Percentiles rank a stretch among this genome's conserved stretches.
phyloP scores from a whole-genome alignment of 1,140 invertebrate species.

The Triops longicaudatus region DNA sequence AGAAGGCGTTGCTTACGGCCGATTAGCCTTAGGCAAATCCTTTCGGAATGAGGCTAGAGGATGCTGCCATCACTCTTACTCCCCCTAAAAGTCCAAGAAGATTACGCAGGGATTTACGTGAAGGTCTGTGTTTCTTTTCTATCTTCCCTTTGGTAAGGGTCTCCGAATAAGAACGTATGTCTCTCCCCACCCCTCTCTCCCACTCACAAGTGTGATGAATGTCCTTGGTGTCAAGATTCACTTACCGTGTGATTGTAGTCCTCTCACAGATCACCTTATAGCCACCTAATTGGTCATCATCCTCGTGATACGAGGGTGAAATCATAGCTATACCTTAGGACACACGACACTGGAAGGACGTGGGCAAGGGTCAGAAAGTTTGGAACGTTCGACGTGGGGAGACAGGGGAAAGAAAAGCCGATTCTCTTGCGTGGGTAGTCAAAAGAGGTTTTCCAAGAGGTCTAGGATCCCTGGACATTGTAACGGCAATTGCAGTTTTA shows the following conservation, averaged over 20 bases:
- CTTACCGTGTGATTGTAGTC: not conserved
- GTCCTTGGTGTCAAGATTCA: not conserved
- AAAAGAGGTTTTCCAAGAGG: not conserved
- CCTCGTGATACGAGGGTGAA: not conserved
- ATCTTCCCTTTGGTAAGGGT: not conserved
- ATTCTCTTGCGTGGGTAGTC: not conserved
- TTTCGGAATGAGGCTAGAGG: not conserved
- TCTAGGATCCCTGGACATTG: not conserved
- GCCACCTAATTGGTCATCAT: conserved; percentile 6
- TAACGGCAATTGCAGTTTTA: too few species aligned
- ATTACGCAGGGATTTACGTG: not conserved
- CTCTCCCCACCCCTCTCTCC: not conserved
- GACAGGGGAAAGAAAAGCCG: not conserved
- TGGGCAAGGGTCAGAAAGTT: too few species aligned
- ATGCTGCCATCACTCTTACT: not conserved
- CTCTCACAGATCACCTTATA: not conserved
- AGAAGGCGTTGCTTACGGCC: not conserved
- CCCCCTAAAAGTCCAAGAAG: not conserved
- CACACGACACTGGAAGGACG: too few species aligned
- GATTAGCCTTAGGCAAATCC: not conserved
- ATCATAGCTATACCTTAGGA: too few species aligned
- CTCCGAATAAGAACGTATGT: not conserved
- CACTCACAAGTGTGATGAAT: not conserved
- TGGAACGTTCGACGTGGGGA: not conserved
- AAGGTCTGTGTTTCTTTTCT: not conserved